These are phyloP conservation scores for Pinna nobilis DNA, from an alignment of 1,140 invertebrate genomes.

Conservation along the genomic window DNA sequence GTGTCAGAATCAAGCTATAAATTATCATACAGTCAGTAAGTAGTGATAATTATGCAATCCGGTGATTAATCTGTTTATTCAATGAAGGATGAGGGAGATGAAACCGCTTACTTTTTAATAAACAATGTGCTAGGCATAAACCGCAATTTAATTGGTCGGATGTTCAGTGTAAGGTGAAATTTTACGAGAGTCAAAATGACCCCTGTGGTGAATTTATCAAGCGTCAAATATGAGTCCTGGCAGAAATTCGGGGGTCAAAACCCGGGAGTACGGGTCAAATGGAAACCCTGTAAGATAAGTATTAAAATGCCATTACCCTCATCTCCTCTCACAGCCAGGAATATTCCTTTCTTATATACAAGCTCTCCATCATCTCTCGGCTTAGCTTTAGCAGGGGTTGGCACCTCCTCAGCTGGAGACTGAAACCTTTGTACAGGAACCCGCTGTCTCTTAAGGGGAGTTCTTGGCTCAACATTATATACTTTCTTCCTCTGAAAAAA, in stretches of 20 bases:
- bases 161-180: no score
- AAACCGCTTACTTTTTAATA: no score
- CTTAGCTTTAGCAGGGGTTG: slow-evolving; percentile 43
- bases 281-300: neutral
- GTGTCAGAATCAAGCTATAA: slow-evolving; percentile 60
- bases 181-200: no score
- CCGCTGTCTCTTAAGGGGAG: slow-evolving; percentile 65
- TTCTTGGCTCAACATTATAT: slow-evolving; percentile 59
- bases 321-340: slow-evolving; percentile 91
- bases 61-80: no score
- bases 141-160: no score
- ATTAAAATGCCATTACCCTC: slow-evolving; percentile 58
- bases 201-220: no score
- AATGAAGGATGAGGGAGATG: no score
- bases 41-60: no score
- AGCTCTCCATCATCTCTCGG: slow-evolving; percentile 88
- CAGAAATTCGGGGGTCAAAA: no score
- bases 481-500: slow-evolving; percentile 31
- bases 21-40: slow-evolving; percentile 58
- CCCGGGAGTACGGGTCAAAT: no score
- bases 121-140: no score
- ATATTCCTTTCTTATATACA: slow-evolving; percentile 79
- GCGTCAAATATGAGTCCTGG: no score
- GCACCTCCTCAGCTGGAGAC: slow-evolving; percentile 63
- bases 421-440: slow-evolving; percentile 68